Base-by-base conservation (phyloP, 2,888 invertebrate genomes). In the Tortrix viridana region DNA sequence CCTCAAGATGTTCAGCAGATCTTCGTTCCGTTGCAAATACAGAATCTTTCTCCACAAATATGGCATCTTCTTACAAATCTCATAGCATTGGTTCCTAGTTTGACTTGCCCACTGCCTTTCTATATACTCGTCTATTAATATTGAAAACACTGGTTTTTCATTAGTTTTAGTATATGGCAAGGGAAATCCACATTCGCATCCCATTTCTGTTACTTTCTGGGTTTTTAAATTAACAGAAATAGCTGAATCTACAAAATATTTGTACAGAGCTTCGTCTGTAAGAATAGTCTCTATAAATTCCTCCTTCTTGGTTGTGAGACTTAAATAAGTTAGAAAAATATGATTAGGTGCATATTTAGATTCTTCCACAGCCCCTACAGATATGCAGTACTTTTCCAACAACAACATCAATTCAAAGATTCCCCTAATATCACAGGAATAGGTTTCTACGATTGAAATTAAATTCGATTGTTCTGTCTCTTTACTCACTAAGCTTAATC, bases 41-140 rank as follows among this genome's bases (percentile, higher is more conserved):
- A 95, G 79, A 69, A 94, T 93, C 69, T 93, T 93, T 59, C 92
- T 88, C 94, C 94, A 95, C 74, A 95, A 86, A 71, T 93, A 94
- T 49, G 95, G 95, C 89, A 95, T 93, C 69, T 85, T 83, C 71
- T 90, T 92, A 68, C 94, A 94, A 44, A 94, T 85, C 69, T 89
- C 87, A 43, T 93, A 89, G 67, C 92, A 93, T 48, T 88, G 86
- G 3, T 89, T 85, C 41, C 84, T 80, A 0, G 87, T 85, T 64
- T 89, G 82, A 66, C 76, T 83, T 5, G 84, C 81, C 82, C 87
- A 88, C 69, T 93, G 92, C 63, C 81, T 89, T 64, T 93, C 92
- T 48, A 94, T 86, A 68, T 95, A 89, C 68, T 87, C 82, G 71
- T 92, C 92, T 41, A 95, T 95, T 47, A 94, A 75, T 38, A 93